Base-by-base conservation (phyloP, 2,888 invertebrate species). In the Monoplex corrugatus region DNA sequence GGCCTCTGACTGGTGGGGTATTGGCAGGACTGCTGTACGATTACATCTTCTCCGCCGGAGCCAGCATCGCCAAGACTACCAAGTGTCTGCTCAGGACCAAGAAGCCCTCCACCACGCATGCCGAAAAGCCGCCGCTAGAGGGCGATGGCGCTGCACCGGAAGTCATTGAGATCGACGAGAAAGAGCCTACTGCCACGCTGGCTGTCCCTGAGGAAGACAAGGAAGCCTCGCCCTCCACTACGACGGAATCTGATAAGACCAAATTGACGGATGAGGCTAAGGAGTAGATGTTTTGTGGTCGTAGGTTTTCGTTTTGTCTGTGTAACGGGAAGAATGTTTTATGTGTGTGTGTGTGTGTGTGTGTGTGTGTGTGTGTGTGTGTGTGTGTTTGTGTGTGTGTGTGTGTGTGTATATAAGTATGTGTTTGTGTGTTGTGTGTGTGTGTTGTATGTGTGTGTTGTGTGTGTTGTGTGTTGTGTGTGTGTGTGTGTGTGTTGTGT, bases 11-110 rank as follows among this genome's bases (percentile, higher is more conserved):
- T 10, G 95, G 95, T 13, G 95, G 92, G 3, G 50, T 93, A 0
- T 84, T 92, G 19, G 95, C 93, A 6, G 94, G 92, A 0, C 91
- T 95, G 1, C 84, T 94, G 23, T 95, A 95, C 89, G 94, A 95
- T 57, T 91, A 93, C 91, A 50, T 95, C 68, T 95, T 95, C 86
- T 93, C 95, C 2, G 91, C 89, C 35, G 93, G 94, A 78, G 93
- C 94, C 13, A 90, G 92, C 2, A 50, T 91, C 13, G 80, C 80
- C 78, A 94, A 94, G 87, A 88, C 92, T 43, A 89, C 75, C 75
- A 93, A 91, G 23, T 92, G 91, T 90, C 89, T 94, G 75, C 90
- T 93, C 50, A 35, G 89, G 19, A 89, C 91, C 87, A 91, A 91
- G 75, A 89, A 57, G 38, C 82, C 91, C 3, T 68, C 63, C 44